phyloP scores from a whole-genome alignment of 2,113 vertebrate species.

The Atrichornis clamosus region DNA sequence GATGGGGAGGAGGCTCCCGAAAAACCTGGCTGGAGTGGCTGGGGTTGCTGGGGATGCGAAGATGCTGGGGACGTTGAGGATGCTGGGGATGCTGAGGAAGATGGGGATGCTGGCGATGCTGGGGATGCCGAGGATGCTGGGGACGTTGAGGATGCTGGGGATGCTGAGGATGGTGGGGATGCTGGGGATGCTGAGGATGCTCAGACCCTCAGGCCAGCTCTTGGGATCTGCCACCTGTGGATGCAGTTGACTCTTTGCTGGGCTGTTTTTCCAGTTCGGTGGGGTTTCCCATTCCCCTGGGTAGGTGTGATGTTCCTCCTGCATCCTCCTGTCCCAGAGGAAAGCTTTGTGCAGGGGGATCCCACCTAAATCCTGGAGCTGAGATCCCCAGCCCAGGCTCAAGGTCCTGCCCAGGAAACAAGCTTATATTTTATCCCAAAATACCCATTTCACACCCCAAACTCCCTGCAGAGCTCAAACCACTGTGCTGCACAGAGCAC shows the following conservation, averaged over 20 bases:
- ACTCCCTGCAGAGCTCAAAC: not conserved
- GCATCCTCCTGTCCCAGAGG: not conserved
- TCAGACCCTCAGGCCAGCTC: fast-evolving
- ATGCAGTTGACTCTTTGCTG: fast-evolving
- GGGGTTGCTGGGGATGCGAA: not conserved
- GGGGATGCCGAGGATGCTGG: not conserved
- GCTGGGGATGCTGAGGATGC: not conserved
- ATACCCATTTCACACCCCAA: not conserved
- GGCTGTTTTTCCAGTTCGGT: fast-evolving
- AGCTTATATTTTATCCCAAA: not conserved
- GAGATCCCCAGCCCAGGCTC: not conserved
- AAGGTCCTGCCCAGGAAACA: not conserved
- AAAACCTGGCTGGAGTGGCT: no score
- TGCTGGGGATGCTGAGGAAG: no score
- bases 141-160: no score
- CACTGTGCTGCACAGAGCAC: not conserved
- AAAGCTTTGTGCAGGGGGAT: not conserved
- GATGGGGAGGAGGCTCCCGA: not conserved
- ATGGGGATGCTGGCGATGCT: not conserved
- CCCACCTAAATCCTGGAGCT: not conserved
- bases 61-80: not conserved
- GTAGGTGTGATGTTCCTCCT: not conserved
- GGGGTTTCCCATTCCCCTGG: fast-evolving
- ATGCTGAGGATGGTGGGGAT: not conserved
- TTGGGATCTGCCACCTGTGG: not conserved